Evolutionary conservation across 2,888 invertebrate genomes (phyloP).

Genomic region (Nomada goodeniana): DNA sequence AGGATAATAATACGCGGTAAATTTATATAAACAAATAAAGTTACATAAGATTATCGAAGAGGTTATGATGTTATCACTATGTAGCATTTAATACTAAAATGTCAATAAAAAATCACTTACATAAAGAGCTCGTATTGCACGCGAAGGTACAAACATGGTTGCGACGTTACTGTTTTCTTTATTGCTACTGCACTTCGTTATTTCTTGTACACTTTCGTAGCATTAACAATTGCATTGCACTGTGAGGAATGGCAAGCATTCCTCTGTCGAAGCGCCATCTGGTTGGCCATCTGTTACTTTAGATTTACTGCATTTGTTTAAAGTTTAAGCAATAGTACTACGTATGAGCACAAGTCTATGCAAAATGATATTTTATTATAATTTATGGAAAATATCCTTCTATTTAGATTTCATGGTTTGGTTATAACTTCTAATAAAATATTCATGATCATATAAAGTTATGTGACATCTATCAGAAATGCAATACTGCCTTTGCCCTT

Average conservation of each 20-base stretch:
- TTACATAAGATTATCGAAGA: slow-evolving; percentile 54
- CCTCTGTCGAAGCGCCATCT: slow-evolving; percentile 1
- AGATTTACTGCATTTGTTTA: too few relatives aligned
- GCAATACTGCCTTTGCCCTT: too few relatives aligned
- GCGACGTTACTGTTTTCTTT: slow-evolving; percentile 5
- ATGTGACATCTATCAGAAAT: too few relatives aligned
- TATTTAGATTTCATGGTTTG: too few relatives aligned
- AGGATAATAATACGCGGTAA: not conserved
- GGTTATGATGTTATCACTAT: slow-evolving; percentile 42
- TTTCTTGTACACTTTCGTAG: slow-evolving; percentile 2
- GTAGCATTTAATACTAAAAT: not conserved
- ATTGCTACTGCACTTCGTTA: slow-evolving; percentile 9
- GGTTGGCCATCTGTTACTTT: too few relatives aligned
- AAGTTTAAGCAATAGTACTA: too few relatives aligned
- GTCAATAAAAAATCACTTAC: slow-evolving; percentile 48
- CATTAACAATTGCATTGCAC: slow-evolving; percentile 17
- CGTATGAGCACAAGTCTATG: too few relatives aligned
- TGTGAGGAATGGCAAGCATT: not conserved
- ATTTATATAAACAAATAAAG: slow-evolving; percentile 24
- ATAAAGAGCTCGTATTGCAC: slow-evolving; percentile 41
- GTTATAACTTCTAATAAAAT: too few relatives aligned
- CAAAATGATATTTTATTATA: too few relatives aligned
- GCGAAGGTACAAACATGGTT: slow-evolving; percentile 57
- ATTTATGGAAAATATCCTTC: too few relatives aligned
- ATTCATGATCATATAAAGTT: too few relatives aligned